These are phyloP conservation scores for Sebastiscus albofasciatus DNA, from an alignment of 2,797 vertebrate genomes.

Conservation along the genomic window DNA sequence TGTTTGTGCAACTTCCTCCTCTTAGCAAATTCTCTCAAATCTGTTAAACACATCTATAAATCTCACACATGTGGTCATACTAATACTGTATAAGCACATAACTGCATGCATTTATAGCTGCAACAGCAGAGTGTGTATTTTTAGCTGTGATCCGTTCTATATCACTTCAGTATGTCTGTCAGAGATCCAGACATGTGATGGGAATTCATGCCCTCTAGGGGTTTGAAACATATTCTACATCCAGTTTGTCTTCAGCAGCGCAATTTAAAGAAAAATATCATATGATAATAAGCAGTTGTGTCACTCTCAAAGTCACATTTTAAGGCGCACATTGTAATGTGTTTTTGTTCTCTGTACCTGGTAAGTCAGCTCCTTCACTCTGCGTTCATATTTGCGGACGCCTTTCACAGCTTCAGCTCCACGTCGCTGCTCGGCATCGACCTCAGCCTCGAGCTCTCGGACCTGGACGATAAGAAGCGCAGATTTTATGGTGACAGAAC, in stretches of 20 bases:
- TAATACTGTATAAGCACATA: neutral
- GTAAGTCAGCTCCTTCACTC: slow-evolving; percentile 87
- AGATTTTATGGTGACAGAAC: neutral
- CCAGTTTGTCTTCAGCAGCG: neutral
- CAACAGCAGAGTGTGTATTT: slow-evolving; percentile 13
- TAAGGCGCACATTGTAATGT: neutral
- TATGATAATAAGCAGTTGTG: neutral
- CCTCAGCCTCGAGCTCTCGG: slow-evolving; percentile 85
- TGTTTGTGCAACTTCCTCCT: neutral
- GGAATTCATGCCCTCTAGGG: slow-evolving; percentile 65
- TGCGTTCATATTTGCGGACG: slow-evolving; percentile 86
- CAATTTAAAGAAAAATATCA: neutral
- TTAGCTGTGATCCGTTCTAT: neutral
- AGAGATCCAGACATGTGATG: slow-evolving; percentile 11
- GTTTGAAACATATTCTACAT: slow-evolving; percentile 37
- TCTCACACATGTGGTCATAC: slow-evolving; percentile 7
- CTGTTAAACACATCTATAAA: slow-evolving; percentile 4
- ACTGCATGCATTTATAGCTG: slow-evolving; percentile 1
- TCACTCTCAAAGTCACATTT: neutral
- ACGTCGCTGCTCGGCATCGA: slow-evolving; percentile 87
- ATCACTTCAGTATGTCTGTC: neutral
- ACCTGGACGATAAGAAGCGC: slow-evolving; percentile 73
- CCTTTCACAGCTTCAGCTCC: slow-evolving; percentile 85
- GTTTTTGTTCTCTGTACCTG: slow-evolving; percentile 76
- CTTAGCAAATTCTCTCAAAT: slow-evolving; percentile 8